Conservation (phyloP, 2,797 vertebrate species). For the Pangasius larnaudii region DNA sequence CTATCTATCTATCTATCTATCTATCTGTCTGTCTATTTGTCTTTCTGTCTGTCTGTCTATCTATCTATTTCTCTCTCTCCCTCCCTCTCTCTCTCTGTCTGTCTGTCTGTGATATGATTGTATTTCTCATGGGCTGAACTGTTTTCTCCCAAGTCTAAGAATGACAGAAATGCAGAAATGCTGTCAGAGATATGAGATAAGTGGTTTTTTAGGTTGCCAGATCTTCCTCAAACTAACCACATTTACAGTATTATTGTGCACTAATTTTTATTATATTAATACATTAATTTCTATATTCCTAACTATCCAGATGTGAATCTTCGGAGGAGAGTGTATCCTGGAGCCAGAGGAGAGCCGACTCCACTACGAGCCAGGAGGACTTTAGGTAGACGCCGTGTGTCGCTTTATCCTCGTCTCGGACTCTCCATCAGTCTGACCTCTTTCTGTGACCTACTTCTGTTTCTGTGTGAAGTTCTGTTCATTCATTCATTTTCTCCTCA, state of each 20-base stretch:
- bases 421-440: neutral
- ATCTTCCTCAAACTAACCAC: neutral
- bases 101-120: neutral
- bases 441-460: neutral
- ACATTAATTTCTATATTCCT: neutral
- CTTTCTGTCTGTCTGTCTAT: neutral
- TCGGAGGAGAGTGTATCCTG: constrained; percentile 76
- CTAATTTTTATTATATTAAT: neutral
- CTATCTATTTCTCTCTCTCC: neutral
- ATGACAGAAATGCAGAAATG: neutral
- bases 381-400: constrained; percentile 76
- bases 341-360: constrained; percentile 79
- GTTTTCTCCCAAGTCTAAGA: neutral
- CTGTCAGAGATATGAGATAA: neutral
- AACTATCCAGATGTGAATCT: constrained; percentile 78
- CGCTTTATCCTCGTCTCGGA: constrained; percentile 19
- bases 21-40: neutral
- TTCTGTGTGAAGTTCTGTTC: neutral
- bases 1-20: no score
- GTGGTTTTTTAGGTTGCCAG: neutral
- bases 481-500: neutral
- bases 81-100: neutral
- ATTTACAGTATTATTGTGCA: neutral
- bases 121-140: no score
- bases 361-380: constrained; percentile 81